Conservation (phyloP, 2,888 invertebrate species). For the Leucozona laternaria region DNA sequence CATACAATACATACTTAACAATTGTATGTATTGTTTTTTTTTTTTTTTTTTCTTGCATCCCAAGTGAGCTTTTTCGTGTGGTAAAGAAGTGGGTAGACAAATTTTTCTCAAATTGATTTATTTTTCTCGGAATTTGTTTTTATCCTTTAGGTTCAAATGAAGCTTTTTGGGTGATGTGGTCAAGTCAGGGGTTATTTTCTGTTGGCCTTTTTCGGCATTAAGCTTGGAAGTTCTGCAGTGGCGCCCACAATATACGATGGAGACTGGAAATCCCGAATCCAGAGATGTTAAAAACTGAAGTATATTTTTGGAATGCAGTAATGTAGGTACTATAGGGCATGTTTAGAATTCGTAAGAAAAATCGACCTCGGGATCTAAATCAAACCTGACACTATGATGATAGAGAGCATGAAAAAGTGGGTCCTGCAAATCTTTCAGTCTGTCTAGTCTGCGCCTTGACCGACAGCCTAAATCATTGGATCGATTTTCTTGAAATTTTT, state of each 20-base stretch:
- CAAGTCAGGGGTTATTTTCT: neutral
- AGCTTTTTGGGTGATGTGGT: neutral
- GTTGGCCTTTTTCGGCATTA: neutral
- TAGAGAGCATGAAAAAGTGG: too few relatives aligned
- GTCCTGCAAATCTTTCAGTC: too few relatives aligned
- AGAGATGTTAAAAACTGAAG: neutral
- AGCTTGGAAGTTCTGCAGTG: neutral
- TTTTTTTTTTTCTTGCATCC: neutral
- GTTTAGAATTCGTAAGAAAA: too few relatives aligned
- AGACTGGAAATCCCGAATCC: neutral
- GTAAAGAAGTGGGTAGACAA: neutral
- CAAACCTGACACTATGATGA: too few relatives aligned
- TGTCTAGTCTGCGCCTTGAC: too few relatives aligned
- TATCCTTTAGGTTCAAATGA: neutral
- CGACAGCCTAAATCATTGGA: too few relatives aligned
- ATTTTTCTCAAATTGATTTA: neutral
- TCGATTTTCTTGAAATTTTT: too few relatives aligned
- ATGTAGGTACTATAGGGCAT: too few relatives aligned
- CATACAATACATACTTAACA: too few relatives aligned
- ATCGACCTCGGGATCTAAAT: too few relatives aligned
- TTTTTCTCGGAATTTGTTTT: neutral
- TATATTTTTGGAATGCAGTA: too few relatives aligned
- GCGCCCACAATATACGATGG: neutral
- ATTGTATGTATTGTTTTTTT: neutral
- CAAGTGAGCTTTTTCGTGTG: neutral